phyloP scores from a whole-genome alignment of 2,113 vertebrate species.

The Daboia siamensis region DNA sequence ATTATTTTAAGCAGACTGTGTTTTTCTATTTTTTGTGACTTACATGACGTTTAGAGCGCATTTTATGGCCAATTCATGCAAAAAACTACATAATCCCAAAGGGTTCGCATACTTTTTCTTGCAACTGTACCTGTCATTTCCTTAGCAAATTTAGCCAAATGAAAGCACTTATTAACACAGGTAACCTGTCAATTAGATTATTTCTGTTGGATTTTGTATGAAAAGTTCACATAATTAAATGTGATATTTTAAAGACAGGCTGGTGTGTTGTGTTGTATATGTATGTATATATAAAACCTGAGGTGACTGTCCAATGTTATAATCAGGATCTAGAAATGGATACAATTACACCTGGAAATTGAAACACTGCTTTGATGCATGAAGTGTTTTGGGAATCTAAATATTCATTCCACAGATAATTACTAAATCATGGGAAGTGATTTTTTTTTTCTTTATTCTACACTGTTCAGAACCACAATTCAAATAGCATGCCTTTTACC shows the following conservation, averaged over 20 bases:
- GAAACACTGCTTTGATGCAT: not conserved
- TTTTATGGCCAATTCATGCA: too few species aligned
- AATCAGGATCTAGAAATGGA: not conserved
- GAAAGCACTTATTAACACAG: constrained; percentile 31
- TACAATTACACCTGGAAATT: not conserved
- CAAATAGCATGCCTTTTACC: not conserved
- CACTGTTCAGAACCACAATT: not conserved
- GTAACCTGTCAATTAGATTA: not conserved
- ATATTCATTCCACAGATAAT: not conserved
- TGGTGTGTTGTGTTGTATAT: not conserved
- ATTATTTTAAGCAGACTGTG: too few species aligned
- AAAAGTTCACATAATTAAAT: not conserved
- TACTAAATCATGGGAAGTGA: not conserved
- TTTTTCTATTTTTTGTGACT: too few species aligned
- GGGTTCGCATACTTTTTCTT: too few species aligned
- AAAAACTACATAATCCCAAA: too few species aligned
- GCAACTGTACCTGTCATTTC: constrained; percentile 22
- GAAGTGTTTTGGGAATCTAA: not conserved
- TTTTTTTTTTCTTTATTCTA: not conserved
- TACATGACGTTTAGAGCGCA: too few species aligned
- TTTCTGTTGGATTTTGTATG: not conserved
- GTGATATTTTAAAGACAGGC: not conserved
- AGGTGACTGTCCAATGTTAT: not conserved
- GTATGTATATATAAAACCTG: not conserved
- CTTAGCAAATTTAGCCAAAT: constrained; percentile 35